Base-by-base conservation (phyloP, 2,888 invertebrate genomes). In the Hyppa rectilinea region DNA sequence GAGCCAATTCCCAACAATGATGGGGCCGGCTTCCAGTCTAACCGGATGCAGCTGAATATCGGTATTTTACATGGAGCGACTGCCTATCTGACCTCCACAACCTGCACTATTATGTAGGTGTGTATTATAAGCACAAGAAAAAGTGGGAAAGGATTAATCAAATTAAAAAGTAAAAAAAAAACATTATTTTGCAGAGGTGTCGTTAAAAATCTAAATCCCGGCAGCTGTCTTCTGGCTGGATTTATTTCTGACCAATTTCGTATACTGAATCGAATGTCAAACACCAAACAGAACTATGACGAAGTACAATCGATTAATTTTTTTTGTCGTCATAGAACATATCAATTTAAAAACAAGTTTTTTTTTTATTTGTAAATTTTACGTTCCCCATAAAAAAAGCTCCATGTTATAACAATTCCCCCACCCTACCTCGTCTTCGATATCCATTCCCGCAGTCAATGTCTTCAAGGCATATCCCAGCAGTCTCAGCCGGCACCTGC, bases 401-500 rank as follows among this genome's bases (percentile, higher is more conserved):
- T 26, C 12, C 14, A 20, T 7, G 12, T 7, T 26, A 14, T 47
- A 14, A 26, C 6, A 49, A 49, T 17, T n/a, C 20, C 20, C 9
- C 12, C 9, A 45, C 17, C n/a, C 2, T 59, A 59, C 92, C 85
- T 85, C 61, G 3, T 80, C 75, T 12, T 76, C 73, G 0, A 82
- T 56, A 26, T 83, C 66, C 50, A 90, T 45, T 20, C 87, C 91
- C 3, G 83, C 50, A 38, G 89, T 87, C n/a, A 95, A 75, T 0
- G 83, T 91, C 68, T 82, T 88, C 50, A 96, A 84, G 0, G 93
- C 83, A 47, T 93, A 80, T 1, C 92, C 93, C 4, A 96, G 80
- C n/a, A 96, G 89, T 34, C 89, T 90, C 56, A 96, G 84, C 31
- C 96, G 93, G 47, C 95, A 96, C 7, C 93, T 88, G 78, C 94